Conservation (phyloP, 1,140 invertebrate genomes). For the Oncopodura yosiiana region DNA sequence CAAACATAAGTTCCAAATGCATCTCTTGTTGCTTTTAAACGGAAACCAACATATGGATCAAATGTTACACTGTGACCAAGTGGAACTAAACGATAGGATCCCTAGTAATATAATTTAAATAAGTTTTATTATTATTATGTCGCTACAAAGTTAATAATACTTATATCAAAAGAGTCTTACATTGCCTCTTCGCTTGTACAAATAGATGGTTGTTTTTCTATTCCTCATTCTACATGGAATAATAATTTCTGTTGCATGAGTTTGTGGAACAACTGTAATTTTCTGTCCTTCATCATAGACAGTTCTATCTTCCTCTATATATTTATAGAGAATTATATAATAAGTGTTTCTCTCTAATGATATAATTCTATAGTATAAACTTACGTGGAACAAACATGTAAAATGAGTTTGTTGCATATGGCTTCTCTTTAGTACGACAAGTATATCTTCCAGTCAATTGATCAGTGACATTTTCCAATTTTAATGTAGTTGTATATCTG, state of each 20-base stretch:
- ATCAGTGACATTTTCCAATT: constrained; percentile 11
- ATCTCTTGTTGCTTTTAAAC: constrained; percentile 1
- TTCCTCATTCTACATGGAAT: constrained; percentile 11
- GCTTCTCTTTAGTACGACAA: constrained; percentile 5
- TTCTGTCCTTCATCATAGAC: constrained; percentile 7
- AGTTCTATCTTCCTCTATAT: constrained; percentile 6
- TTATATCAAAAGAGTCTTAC: background rate
- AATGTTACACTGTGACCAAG: constrained; percentile 6
- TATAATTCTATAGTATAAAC: no score
- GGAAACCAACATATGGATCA: constrained; percentile 18
- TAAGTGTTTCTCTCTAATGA: no score
- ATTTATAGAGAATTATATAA: no score
- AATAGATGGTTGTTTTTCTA: constrained; percentile 13
- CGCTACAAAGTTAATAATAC: background rate
- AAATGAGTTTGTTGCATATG: constrained; percentile 8
- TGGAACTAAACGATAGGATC: background rate
- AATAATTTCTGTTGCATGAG: constrained; percentile 9
- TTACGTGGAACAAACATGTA: constrained; percentile 18
- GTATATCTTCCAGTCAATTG: constrained; percentile 18
- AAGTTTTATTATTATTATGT: background rate
- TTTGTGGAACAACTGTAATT: constrained; percentile 8
- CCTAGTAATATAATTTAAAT: background rate
- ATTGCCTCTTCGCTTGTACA: constrained; percentile 19
- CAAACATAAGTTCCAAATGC: constrained; percentile 18
- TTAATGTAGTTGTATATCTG: constrained; percentile 10